phyloP scores from a whole-genome alignment of 2,113 vertebrate species.

The Bothrops jararaca region DNA sequence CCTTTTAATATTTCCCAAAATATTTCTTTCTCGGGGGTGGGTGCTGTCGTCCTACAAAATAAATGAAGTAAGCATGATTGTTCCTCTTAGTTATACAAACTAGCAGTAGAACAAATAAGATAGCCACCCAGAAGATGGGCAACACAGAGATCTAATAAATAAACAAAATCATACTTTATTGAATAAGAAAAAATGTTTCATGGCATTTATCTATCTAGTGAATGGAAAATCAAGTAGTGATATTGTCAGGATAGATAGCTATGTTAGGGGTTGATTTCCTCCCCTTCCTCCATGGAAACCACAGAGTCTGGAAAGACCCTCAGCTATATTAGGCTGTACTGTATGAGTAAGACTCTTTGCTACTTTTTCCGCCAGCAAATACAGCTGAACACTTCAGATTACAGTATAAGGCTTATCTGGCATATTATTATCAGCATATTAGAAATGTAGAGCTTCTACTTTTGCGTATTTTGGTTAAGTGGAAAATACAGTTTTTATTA shows the following conservation, averaged over 20 bases:
- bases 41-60: too few relatives aligned
- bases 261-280: not conserved
- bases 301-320: conserved; percentile 12
- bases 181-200: not conserved
- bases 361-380: conserved; percentile 8
- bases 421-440: not conserved
- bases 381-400: not conserved
- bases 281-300: not conserved
- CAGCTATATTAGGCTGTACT: not conserved
- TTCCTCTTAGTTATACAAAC: not conserved
- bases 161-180: not conserved
- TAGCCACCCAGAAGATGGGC: not conserved
- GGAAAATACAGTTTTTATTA: not conserved
- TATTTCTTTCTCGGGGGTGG: too few relatives aligned
- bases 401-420: not conserved
- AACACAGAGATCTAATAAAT: not conserved
- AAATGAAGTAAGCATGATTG: not conserved
- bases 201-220: not conserved
- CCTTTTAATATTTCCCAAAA: too few relatives aligned
- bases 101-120: not conserved
- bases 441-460: not conserved
- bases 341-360: conserved; percentile 8
- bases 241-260: not conserved
- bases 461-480: not conserved
- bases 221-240: not conserved